A percentile compares a stretch with the other conserved stretches of the same genome.
Conservation (phyloP, 2,113 vertebrate species). For the Lepus europaeus region DNA sequence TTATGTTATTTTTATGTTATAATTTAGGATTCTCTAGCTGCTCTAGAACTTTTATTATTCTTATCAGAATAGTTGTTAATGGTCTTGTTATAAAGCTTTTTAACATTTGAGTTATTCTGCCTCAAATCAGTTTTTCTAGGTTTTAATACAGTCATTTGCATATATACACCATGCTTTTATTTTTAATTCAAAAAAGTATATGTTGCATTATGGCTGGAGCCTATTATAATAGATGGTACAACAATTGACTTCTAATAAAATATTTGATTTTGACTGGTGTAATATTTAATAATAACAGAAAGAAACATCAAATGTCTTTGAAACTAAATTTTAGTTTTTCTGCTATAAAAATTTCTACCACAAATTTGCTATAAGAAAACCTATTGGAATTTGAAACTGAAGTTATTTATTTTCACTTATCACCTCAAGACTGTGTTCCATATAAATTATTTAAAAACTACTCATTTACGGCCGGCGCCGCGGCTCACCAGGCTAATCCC, state of each 20-base stretch:
- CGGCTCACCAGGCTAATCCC: no score
- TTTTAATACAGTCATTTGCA: not conserved
- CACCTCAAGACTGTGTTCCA: not conserved
- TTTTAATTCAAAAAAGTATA: not conserved
- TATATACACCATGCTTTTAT: not conserved
- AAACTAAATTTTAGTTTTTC: not conserved
- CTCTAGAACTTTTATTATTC: not conserved
- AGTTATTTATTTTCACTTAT: not conserved
- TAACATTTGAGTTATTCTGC: not conserved
- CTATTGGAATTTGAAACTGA: not conserved
- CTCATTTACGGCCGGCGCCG: no score
- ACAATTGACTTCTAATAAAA: not conserved
- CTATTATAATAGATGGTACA: not conserved
- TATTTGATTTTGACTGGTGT: not conserved
- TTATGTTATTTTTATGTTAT: no score
- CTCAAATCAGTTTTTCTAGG: not conserved
- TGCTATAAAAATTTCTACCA: not conserved
- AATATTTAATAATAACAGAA: not conserved
- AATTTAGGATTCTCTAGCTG: not conserved
- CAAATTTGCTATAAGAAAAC: not conserved
- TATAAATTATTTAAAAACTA: not conserved
- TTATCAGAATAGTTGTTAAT: not conserved
- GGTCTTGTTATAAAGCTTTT: not conserved
- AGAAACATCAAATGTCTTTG: not conserved
- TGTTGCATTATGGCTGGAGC: not conserved